Base-by-base conservation (phyloP, 2,113 vertebrate genomes). In the Telmatochromis brachygnathus region DNA sequence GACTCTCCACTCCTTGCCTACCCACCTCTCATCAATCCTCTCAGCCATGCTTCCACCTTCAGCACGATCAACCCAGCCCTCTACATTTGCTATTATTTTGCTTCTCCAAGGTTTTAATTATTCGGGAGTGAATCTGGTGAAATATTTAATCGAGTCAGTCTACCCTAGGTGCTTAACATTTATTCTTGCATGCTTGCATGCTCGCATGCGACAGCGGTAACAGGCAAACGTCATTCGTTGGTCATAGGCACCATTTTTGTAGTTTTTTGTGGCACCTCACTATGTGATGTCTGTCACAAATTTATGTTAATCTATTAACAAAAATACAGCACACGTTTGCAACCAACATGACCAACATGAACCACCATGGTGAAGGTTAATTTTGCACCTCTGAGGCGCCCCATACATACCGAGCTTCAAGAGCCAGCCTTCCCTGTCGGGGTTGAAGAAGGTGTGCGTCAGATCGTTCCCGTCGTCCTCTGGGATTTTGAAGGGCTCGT, bases 361-460 rank as follows among this genome's bases (percentile, higher is more conserved):
- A 77, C 51, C 14, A 62, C 35, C 54, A 79, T 10, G 19, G 82
- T 54, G 60, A 68, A 37, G 35, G 65, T 79, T 21, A 42, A 49
- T 81, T 82, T 37, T 49, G 21, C 5, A 7, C 9, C 15, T 77
- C 5, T 77, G 19, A 80, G 56, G 26, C 0, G 5, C 56, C 56
- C 14, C 56, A 30, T 60, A 96, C 99, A 94, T 94, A 98, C 99
- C 98, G 90, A 99, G 96, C 96, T 99, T 99, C 83, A 99, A 91
- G 65, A 99, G 97, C 99, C 99, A 99, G 90, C 99, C 99, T 95
- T 99, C 99, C 91, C 99, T 96, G 94, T 99, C 98, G 0, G 99
- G 99, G 93, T 99, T 99, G 96, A 99, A 99, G 97, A 99, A 99
- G 0, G 99, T 99, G 91, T 99, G 99, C 0, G 99, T 99, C 91